Evolutionary conservation across 2,113 vertebrate species (phyloP), one percentile per base, ranked within the genome.

Genomic region (Uria aalge): DNA sequence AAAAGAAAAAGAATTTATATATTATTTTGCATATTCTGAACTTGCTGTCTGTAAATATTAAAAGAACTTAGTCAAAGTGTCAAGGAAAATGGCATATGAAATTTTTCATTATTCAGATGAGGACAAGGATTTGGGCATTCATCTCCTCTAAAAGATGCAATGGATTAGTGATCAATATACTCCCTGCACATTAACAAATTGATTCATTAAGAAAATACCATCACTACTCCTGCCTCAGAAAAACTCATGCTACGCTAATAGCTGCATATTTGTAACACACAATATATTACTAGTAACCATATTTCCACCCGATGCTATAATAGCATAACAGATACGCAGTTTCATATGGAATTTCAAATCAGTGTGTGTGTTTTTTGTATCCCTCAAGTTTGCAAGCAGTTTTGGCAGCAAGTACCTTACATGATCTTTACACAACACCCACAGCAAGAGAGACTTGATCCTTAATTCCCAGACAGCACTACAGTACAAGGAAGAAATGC

Each of bases 1-100:
- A 98, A 98, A 98, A 72, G 57, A 98, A 96, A 85, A 87, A 90
- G 69, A 64, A 96, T 80, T 40, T 2, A 64, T 27, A 71, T 0
- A 85, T 92, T 91, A 94, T 30, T 47, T 26, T 73, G 22, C 55
- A 12, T 59, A 74, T 43, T 53, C 40, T 78, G 66, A 91, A 75
- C 34, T 68, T 78, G 7, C 12, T 79, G 12, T 47, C 22, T 72
- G 36, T 27, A 77, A 81, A 60, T 47, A 67, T 43, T 11, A 2
- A 24, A 38, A 79, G 72, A 73, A 63, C 11, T 48, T 62, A 36
- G 64, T 17, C 38, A 57, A 87, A 88, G 10, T 26, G 13, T 47
- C 32, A 81, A 63, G 24, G 67, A 75, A 78, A 85, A 67, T 4
- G 4, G 34, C 24, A 60, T 6, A 32, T 3, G 2, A 89, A 63